These are phyloP conservation scores for Typhlichthys subterraneus DNA, from an alignment of 2,797 vertebrate species.

Conservation along the genomic window DNA sequence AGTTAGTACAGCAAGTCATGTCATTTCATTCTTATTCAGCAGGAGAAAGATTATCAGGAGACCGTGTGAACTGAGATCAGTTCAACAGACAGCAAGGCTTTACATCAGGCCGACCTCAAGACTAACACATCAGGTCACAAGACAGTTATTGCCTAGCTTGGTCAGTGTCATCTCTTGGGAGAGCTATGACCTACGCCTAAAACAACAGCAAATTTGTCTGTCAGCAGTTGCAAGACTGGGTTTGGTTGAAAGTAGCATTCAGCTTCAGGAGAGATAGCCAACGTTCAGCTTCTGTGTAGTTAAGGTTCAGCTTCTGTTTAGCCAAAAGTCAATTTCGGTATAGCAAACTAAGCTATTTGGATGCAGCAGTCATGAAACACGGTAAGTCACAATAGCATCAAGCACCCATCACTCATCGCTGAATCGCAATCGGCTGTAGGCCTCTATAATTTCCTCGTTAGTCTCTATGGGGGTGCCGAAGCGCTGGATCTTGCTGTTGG, in stretches of 20 bases:
- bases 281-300: background rate
- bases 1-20: conserved; percentile 24
- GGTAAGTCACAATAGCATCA: background rate
- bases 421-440: conserved; percentile 86
- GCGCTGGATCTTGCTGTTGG: conserved; percentile 66
- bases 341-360: background rate
- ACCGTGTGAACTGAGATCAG: conserved; percentile 6
- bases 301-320: conserved; percentile 31
- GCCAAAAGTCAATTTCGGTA: background rate
- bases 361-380: background rate
- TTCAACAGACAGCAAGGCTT: conserved; percentile 9
- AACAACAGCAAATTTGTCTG: conserved; percentile 32
- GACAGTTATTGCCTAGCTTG: conserved; percentile 5
- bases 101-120: conserved; percentile 7
- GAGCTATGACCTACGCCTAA: conserved; percentile 6
- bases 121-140: conserved; percentile 3
- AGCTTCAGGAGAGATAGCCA: conserved; percentile 16
- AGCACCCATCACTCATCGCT: conserved; percentile 61
- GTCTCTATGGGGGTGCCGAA: conserved; percentile 58
- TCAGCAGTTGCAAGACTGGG: conserved; percentile 34
- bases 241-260: conserved; percentile 21
- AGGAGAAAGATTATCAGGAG: conserved; percentile 42
- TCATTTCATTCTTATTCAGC: conserved; percentile 31
- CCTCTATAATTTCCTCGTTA: conserved; percentile 76
- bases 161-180: background rate